phyloP scores from a whole-genome alignment of 2,113 vertebrate genomes.

The Corythaixoides concolor region DNA sequence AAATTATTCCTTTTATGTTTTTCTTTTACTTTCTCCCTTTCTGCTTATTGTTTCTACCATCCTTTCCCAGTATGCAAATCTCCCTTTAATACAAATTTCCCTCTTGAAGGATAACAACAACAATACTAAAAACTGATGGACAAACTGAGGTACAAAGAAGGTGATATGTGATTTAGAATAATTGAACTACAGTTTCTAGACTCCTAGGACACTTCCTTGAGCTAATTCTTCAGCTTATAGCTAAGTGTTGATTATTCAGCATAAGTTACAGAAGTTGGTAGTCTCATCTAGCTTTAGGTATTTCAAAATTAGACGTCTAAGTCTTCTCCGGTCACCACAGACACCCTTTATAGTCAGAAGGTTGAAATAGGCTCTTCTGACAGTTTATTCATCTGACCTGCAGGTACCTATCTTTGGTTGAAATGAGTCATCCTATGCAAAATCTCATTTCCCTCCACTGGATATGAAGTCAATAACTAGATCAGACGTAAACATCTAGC shows the following conservation, averaged over 20 bases:
- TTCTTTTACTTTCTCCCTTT: not conserved
- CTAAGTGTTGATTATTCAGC: not conserved
- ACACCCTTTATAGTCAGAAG: not conserved
- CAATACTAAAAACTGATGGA: not conserved
- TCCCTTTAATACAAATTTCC: not conserved
- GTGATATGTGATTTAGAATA: not conserved
- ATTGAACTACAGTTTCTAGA: not conserved
- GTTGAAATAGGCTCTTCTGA: not conserved
- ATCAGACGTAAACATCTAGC: not conserved
- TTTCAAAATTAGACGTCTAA: not conserved
- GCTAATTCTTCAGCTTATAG: not conserved
- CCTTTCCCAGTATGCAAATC: not conserved
- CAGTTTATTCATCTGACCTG: not conserved
- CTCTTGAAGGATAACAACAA: not conserved
- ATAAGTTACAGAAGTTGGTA: not conserved
- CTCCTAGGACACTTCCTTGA: not conserved
- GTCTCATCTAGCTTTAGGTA: not conserved
- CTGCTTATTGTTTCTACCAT: not conserved
- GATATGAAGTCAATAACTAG: not conserved
- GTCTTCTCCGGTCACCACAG: not conserved
- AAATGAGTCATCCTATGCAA: not conserved
- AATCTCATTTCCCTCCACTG: not conserved
- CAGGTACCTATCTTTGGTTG: not conserved
- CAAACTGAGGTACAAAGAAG: not conserved
- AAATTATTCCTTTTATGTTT: not conserved